These are phyloP conservation scores for Mormyrus lacerda DNA, from an alignment of 2,113 vertebrate genomes.

Conservation along the genomic window DNA sequence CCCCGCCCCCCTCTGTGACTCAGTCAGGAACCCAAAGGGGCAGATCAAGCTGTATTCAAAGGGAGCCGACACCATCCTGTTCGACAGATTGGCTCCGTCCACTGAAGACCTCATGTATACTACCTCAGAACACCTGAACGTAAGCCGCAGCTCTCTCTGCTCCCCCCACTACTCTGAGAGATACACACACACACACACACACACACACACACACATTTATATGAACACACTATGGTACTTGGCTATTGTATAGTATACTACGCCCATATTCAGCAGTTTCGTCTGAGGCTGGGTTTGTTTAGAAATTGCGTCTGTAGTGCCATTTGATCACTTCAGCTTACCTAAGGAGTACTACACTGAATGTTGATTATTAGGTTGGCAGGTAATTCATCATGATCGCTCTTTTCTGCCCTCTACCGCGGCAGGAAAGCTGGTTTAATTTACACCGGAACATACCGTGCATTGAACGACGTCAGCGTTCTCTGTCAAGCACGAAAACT, in stretches of 20 bases:
- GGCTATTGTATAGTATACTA: not conserved
- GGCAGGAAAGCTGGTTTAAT: not conserved
- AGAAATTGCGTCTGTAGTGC: not conserved
- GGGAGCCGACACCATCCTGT: conserved; percentile 53
- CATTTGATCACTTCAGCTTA: not conserved
- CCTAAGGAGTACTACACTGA: not conserved
- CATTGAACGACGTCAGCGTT: not conserved
- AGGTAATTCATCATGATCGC: not conserved
- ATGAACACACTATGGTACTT: not conserved
- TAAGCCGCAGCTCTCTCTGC: conserved; percentile 29
- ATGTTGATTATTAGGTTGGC: not conserved
- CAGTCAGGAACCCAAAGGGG: conserved; percentile 52
- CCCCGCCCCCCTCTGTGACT: conserved; percentile 26
- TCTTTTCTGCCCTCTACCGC: not conserved
- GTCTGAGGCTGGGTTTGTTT: not conserved
- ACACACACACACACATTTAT: not conserved
- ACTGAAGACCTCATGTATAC: conserved; percentile 43
- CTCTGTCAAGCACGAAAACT: not conserved
- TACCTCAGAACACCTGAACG: conserved; percentile 52
- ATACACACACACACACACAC: not conserved
- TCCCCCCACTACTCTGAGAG: not conserved
- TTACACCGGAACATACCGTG: not conserved
- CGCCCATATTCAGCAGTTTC: not conserved
- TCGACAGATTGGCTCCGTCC: conserved; percentile 55
- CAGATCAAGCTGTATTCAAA: conserved; percentile 59